Percentiles rank a stretch among this genome's conserved stretches.
Conservation (phyloP, 2,888 invertebrate genomes). For the Mythimna impura region DNA sequence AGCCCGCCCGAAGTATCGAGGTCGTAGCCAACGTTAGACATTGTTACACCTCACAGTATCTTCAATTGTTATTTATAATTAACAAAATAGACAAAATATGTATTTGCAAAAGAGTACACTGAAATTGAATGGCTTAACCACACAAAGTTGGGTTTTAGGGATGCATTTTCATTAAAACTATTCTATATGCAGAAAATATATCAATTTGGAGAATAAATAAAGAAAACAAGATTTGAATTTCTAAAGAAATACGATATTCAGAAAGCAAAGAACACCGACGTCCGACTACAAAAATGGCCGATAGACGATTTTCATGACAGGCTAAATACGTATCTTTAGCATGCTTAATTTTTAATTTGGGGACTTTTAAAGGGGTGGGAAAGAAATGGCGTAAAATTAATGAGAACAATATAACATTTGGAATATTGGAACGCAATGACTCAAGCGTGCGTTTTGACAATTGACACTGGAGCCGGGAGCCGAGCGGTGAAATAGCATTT, state of each 20-base stretch:
- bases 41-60: conserved; percentile 64
- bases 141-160: conserved; percentile 32
- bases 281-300: conserved; percentile 63
- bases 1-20: conserved; percentile 95
- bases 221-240: conserved; percentile 25
- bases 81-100: conserved; percentile 40
- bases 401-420: neutral
- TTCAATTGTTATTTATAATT: conserved; percentile 49
- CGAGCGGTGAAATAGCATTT: conserved; percentile 20
- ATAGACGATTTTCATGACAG: neutral
- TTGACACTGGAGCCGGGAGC: conserved; percentile 61
- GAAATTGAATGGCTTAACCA: conserved; percentile 48
- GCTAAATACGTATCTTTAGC: conserved; percentile 24
- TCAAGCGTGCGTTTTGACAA: conserved; percentile 63
- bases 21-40: conserved; percentile 93
- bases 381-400: conserved; percentile 2
- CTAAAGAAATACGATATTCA: conserved; percentile 37
- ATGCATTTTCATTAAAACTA: conserved; percentile 42
- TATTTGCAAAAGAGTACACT: conserved; percentile 43
- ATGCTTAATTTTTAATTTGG: conserved; percentile 3
- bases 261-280: conserved; percentile 58
- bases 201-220: conserved; percentile 13
- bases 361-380: neutral
- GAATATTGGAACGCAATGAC: conserved; percentile 38
- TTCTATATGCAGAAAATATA: conserved; percentile 11